Base-by-base conservation (phyloP, 2,797 vertebrate species). In the Poecilia velifera region DNA sequence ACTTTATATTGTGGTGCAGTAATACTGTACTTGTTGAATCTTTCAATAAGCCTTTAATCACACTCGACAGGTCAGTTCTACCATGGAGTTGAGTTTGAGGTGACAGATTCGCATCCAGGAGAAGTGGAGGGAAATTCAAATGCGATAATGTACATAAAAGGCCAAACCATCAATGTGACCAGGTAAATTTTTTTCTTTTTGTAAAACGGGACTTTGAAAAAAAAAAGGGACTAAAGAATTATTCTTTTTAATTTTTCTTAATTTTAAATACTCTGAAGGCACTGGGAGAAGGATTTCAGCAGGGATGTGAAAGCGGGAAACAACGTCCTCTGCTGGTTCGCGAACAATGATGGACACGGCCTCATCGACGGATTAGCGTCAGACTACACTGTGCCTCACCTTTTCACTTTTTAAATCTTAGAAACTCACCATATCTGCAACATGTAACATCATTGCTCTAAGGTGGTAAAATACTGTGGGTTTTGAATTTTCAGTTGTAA, bases 71-170 rank as follows among this genome's bases (percentile, higher is more conserved):
- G 97, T 45, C 97, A 98, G 90, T 98, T 98, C 93, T 98, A 97
- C 90, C 94, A 89, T 22, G 96, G 96, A 4, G 77, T 98, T 79
- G 79, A 95, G 25, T 98, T 97, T 92, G 92, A 96, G 85, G 95
- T 98, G 78, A 91, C 93, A 80, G 90, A 96, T 43, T 3, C 95
- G 49, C 95, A 73, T 80, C 87, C 92, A 80, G 95, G 94, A 13
- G 84, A 95, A 41, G 39, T 41, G 51, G 92, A 94, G 31, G 87
- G 93, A 64, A 97, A 97, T 87, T 90, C 89, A 28, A 94, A 97
- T 28, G 97, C 96, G 80, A 96, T 94, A 66, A 97, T 98, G 97
- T 84, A 94, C 75, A 90, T 98, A 84, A 98, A 98, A 88, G 97
- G 95, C 85, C 95, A 95, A 1, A 86, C 78, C 22, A 84, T 98